These are phyloP conservation scores for Pemphigus obesinymphae DNA, from an alignment of 1,140 invertebrate genomes.

Conservation along the genomic window DNA sequence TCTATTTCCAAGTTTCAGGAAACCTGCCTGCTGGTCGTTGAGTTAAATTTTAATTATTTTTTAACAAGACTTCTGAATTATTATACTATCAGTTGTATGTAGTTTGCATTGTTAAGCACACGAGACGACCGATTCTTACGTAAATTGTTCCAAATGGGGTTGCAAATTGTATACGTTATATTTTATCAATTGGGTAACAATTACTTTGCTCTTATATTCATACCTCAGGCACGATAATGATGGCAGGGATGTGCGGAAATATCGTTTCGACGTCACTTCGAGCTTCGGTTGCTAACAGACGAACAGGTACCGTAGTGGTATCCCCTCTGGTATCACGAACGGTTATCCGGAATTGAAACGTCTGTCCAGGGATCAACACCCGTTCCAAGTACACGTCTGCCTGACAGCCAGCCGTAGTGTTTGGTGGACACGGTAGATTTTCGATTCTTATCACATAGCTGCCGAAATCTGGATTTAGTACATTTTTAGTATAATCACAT, in stretches of 20 bases:
- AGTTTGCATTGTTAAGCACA: too few relatives aligned
- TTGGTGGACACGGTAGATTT: conserved; percentile 71
- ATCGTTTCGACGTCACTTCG: conserved; percentile 71
- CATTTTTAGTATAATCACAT: too few relatives aligned
- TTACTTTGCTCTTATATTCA: too few relatives aligned
- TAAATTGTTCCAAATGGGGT: too few relatives aligned
- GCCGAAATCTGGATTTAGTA: conserved; percentile 46
- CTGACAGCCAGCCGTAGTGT: conserved; percentile 72
- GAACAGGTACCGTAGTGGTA: conserved; percentile 68
- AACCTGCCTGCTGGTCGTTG: too few relatives aligned
- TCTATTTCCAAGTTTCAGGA: too few relatives aligned
- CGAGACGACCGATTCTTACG: too few relatives aligned
- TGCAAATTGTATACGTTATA: too few relatives aligned
- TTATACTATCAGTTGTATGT: too few relatives aligned
- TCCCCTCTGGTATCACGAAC: conserved; percentile 73
- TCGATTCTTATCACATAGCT: conserved; percentile 64
- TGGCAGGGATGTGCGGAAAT: conserved; percentile 75
- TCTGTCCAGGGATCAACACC: conserved; percentile 66
- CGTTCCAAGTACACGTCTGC: conserved; percentile 74
- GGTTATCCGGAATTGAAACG: conserved; percentile 74
- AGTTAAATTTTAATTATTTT: too few relatives aligned
- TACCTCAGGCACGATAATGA: conserved; percentile 76
- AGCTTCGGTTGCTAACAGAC: conserved; percentile 75
- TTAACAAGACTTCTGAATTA: too few relatives aligned
- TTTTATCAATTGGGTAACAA: too few relatives aligned